Percentiles rank a stretch among this genome's conserved stretches.
Evolutionary conservation across 2,113 vertebrate species (phyloP).

Genomic region (zebrafish (Danio rerio)): DNA sequence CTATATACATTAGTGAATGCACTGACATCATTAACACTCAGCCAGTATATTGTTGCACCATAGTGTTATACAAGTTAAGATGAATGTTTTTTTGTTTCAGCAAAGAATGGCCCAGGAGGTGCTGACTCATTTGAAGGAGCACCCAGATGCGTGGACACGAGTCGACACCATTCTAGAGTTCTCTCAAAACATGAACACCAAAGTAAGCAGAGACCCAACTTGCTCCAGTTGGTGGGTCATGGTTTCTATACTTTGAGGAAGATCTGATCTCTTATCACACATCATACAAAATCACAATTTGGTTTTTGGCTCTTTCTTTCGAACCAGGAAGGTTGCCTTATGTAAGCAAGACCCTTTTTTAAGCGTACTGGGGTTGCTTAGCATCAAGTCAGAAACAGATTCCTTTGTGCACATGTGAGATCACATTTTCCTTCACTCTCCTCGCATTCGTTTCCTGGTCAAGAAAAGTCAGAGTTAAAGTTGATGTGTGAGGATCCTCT

Average conservation of each 20-base stretch:
- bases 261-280: slow-evolving; percentile 57
- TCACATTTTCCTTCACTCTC: slow-evolving; percentile 22
- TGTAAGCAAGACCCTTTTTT: background rate
- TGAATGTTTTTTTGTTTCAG: slow-evolving; percentile 70
- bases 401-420: background rate
- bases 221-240: slow-evolving; percentile 71
- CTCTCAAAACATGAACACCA: slow-evolving; percentile 99
- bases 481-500: slow-evolving; percentile 32
- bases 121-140: slow-evolving; percentile 98
- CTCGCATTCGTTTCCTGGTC: background rate
- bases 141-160: slow-evolving; percentile 98
- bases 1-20: background rate
- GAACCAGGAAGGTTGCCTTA: background rate
- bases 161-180: slow-evolving; percentile 99
- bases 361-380: slow-evolving; percentile 16
- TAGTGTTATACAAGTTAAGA: background rate
- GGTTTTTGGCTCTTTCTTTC: background rate
- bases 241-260: slow-evolving; percentile 86
- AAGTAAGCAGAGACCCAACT: slow-evolving; percentile 85
- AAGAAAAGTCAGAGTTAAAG: slow-evolving; percentile 33
- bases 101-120: slow-evolving; percentile 99
- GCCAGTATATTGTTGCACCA: background rate
- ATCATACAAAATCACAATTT: slow-evolving; percentile 15
- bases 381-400: slow-evolving; percentile 17
- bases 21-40: background rate